Base-by-base conservation (phyloP, 92 coral and sea anemone species). In the Epizoanthus rinbou region DNA sequence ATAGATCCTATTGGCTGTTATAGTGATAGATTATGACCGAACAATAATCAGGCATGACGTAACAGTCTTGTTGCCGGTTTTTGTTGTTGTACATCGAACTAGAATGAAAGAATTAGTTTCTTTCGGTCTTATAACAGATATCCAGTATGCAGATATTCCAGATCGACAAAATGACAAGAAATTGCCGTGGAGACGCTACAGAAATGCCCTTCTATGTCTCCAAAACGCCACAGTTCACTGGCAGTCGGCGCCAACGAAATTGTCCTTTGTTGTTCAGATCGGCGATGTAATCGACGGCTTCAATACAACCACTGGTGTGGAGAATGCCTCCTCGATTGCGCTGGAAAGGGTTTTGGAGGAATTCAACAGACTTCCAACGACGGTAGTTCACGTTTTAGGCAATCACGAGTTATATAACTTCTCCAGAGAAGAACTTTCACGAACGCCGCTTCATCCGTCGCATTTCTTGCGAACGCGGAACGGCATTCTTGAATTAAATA, bases 251-350 rank as follows among this genome's bases (percentile, higher is more conserved):
- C 69, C 73, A 58, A 16, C 66, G 13, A 63, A 81, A 15, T 71
- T 75, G 18, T 43, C 84, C 69, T 92, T 92, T 69, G 86, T 90
- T 59, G 83, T 90, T 39, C 93, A 92, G 37, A 91, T 92, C 4
- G 97, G 97, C 39, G 97, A 92, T 76, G 60, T 92, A 6, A 92
- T 92, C 59, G 97, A 92, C 41, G 90, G 90, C 15, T 84, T 87
- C 22, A 92, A 90, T 69, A 33, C 87, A 43, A 57, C 22, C 31
- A 76, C 67, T 18, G 72, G 72, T 13, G 58, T 41, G 23, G 23
- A 21, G 16, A 82, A 82, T 8, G 75, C 78, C 3, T 87, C 96
- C 23, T 58, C 81, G 10, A 84, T 70, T 67, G 93, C 93, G 43
- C 62, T 92, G 69, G 82, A 90, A 4, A 37, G 60, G 6, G 88